These are phyloP conservation scores for Holothuria glaberrima DNA, from an alignment of 35 echinoderm and acorn worm genomes.

Conservation along the genomic window DNA sequence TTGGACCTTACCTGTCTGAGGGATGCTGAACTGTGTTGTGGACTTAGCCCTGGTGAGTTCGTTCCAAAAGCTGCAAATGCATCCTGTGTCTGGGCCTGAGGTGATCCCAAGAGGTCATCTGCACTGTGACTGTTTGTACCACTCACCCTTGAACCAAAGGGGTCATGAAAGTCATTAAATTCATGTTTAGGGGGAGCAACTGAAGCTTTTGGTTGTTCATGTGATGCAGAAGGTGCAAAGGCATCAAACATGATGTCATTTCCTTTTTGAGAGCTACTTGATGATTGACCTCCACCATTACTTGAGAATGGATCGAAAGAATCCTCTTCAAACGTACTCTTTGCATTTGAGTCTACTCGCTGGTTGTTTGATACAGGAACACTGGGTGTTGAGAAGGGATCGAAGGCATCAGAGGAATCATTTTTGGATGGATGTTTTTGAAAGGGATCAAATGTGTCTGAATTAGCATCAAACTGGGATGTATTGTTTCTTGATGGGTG, in stretches of 20 bases:
- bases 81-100: neutral
- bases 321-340: neutral
- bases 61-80: constrained; percentile 32
- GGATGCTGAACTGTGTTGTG: constrained; percentile 33
- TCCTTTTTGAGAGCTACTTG: neutral
- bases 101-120: constrained; percentile 38
- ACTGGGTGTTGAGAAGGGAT: constrained; percentile 67
- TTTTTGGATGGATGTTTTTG: constrained; percentile 24
- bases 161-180: constrained; percentile 14
- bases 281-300: neutral
- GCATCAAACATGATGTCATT: constrained; percentile 81
- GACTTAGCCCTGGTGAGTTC: neutral
- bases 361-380: neutral
- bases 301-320: neutral
- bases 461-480: neutral
- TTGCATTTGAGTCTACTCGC: neutral
- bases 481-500: neutral
- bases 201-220: neutral
- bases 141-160: constrained; percentile 45
- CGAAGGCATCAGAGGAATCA: constrained; percentile 18
- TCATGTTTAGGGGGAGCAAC: neutral
- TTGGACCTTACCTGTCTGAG: constrained; percentile 61
- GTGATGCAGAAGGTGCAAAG: constrained; percentile 38
- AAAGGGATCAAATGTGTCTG: constrained; percentile 32
- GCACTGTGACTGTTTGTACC: constrained; percentile 15